Percentiles rank a stretch among this genome's conserved stretches.
Conservation (phyloP, 2,113 vertebrate genomes). For the Arvicanthis niloticus region DNA sequence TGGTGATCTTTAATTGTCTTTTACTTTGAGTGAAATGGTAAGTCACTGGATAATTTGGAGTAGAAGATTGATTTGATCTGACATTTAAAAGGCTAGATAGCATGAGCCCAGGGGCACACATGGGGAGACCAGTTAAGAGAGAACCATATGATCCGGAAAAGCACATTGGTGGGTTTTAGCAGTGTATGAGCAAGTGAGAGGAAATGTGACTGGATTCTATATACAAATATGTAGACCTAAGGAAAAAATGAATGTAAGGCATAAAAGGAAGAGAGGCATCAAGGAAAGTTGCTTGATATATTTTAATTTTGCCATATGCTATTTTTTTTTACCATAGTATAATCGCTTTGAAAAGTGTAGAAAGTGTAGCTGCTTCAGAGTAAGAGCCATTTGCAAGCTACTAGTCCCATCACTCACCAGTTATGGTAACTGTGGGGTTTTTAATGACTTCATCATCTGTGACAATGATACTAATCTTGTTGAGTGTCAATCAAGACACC, state of each 20-base stretch:
- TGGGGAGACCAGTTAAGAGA: slow-evolving; percentile 10
- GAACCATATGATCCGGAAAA: not conserved
- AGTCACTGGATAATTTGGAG: not conserved
- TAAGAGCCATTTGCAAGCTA: not conserved
- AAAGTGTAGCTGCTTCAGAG: not conserved
- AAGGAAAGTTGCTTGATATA: not conserved
- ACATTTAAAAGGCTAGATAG: slow-evolving; percentile 48
- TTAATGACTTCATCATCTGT: not conserved
- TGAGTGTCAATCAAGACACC: not conserved
- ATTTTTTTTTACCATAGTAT: not conserved
- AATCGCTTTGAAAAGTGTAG: not conserved
- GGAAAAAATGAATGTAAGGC: not conserved
- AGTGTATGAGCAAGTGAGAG: not conserved
- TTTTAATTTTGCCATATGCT: not conserved
- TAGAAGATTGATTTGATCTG: slow-evolving; percentile 36
- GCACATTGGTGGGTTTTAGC: not conserved
- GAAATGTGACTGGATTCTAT: not conserved
- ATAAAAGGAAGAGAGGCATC: not conserved
- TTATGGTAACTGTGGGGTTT: not conserved
- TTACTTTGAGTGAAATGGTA: slow-evolving; percentile 37
- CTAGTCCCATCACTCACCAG: not conserved
- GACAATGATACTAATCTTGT: not conserved
- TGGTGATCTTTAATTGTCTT: not conserved
- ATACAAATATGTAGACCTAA: not conserved
- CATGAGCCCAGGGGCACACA: not conserved